Conservation (phyloP, 2,113 vertebrate genomes). For the Euleptes europaea region DNA sequence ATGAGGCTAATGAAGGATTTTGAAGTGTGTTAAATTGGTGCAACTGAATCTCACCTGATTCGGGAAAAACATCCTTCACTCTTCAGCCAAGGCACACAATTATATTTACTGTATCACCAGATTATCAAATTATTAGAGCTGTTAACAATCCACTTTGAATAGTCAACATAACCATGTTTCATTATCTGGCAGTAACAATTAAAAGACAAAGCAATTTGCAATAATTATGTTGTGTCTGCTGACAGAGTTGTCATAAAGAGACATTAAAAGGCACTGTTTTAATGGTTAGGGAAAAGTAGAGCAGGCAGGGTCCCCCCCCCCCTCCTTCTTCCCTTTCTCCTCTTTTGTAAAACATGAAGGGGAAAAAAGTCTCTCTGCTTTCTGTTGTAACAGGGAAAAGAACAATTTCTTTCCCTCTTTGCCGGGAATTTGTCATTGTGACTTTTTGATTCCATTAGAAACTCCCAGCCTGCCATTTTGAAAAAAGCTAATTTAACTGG, state of each 20-base stretch:
- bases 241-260: conserved; percentile 75
- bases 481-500: not conserved
- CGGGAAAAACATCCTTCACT: conserved; percentile 40
- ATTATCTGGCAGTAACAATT: conserved; percentile 82
- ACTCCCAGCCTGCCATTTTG: not conserved
- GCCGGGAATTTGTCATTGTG: not conserved
- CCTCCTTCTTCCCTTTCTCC: not conserved
- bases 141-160: conserved; percentile 78
- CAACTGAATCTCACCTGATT: conserved; percentile 37
- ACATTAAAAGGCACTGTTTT: conserved; percentile 74
- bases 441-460: conserved; percentile 15
- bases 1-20: not conserved
- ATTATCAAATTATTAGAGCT: conserved; percentile 79
- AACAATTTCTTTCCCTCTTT: not conserved
- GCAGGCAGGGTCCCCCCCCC: conserved; percentile 46
- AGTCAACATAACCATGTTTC: conserved; percentile 78
- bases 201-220: conserved; percentile 78
- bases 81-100: conserved; percentile 67
- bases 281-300: conserved; percentile 62
- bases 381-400: not conserved
- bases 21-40: conserved; percentile 15
- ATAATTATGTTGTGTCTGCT: conserved; percentile 79
- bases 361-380: not conserved
- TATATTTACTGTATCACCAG: conserved; percentile 74
- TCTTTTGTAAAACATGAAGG: not conserved